phyloP scores from a whole-genome alignment of 2,888 invertebrate species.

The Opisthograptis luteolata region DNA sequence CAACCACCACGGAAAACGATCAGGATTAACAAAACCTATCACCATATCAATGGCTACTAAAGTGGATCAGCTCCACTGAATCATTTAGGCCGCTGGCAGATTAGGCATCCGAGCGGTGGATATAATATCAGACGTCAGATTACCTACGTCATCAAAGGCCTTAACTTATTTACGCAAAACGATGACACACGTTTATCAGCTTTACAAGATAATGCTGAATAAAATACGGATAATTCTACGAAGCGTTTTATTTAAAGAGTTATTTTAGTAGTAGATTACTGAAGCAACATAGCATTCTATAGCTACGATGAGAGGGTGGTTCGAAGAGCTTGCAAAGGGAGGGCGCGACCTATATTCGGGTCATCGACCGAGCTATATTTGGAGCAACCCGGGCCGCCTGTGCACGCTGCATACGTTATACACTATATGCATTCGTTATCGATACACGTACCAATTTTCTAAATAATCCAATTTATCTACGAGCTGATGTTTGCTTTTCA shows the following conservation, averaged over 20 bases:
- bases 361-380: constrained; percentile 79
- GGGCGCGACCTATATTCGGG: constrained; percentile 73
- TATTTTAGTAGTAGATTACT: constrained; percentile 31
- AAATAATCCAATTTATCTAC: constrained; percentile 44
- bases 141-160: constrained; percentile 28
- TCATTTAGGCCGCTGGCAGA: constrained; percentile 23
- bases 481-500: background rate
- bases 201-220: constrained; percentile 6
- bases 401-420: constrained; percentile 69
- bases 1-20: background rate
- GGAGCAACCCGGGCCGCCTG: constrained; percentile 52
- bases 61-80: constrained; percentile 21
- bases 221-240: constrained; percentile 10
- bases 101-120: constrained; percentile 17
- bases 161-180: constrained; percentile 29
- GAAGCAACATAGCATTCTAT: constrained; percentile 34
- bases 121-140: constrained; percentile 17
- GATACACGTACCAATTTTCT: constrained; percentile 36
- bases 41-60: constrained; percentile 6
- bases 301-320: constrained; percentile 35
- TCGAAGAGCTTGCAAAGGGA: constrained; percentile 32
- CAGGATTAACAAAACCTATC: background rate
- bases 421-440: constrained; percentile 58
- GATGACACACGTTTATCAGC: constrained; percentile 16
- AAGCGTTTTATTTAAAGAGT: background rate